Percentiles rank a stretch among this genome's conserved stretches.
These are phyloP conservation scores for Ceuthmochares aereus DNA, from an alignment of 2,113 vertebrate genomes.

Conservation along the genomic window DNA sequence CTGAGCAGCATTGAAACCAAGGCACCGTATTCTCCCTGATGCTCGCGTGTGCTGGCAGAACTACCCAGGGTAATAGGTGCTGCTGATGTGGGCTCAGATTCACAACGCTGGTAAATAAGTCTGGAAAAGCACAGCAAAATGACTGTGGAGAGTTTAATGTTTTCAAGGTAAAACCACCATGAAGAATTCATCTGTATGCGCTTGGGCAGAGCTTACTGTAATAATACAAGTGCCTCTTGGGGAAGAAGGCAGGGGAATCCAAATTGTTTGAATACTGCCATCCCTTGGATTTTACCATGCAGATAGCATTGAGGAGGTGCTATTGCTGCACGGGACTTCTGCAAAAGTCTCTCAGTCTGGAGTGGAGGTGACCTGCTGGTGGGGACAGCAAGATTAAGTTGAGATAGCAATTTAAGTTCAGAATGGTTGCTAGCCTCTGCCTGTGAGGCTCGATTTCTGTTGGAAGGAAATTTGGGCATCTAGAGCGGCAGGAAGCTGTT, in stretches of 20 bases:
- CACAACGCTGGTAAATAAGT: neutral
- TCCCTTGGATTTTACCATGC: neutral
- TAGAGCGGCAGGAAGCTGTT: neutral
- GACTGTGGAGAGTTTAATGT: neutral
- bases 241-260: neutral
- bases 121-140: neutral
- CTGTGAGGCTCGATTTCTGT: neutral
- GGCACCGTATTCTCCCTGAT: neutral
- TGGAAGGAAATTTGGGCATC: neutral
- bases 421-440: neutral
- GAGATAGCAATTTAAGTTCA: neutral
- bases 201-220: neutral
- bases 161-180: neutral
- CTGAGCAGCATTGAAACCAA: neutral
- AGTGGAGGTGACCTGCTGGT: neutral
- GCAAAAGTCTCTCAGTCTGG: neutral
- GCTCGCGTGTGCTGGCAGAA: neutral
- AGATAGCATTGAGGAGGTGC: neutral
- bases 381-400: neutral
- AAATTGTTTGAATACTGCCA: accelerated
- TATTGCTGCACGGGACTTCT: neutral
- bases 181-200: neutral
- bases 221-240: neutral
- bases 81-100: neutral
- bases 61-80: neutral